Base-by-base conservation (phyloP, 2,888 invertebrate species). In the Lypha dubia region DNA sequence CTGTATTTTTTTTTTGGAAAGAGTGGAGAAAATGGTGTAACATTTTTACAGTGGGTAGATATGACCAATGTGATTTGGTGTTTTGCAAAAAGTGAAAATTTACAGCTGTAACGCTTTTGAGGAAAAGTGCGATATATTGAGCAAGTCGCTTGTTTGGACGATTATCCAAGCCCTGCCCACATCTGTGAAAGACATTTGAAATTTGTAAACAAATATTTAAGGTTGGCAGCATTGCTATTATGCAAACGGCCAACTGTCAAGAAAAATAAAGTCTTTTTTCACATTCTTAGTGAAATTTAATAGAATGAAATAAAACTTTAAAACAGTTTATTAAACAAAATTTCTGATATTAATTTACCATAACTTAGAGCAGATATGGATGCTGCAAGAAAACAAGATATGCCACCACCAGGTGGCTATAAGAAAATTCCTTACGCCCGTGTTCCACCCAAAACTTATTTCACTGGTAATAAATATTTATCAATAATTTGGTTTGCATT, bases 401-500 rank as follows among this genome's bases (percentile, higher is more conserved):
- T 99, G 94, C 98, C 99, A 89, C 99, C 99, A 85, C 93, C 94
- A 75, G 98, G 98, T 90, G 99, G 99, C 87, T 99, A 98, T 92
- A 94, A 94, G 86, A 94, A 96, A 22, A 96, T 98, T 86, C 94
- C 94, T 62, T 96, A 93, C 90, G 93, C 94, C 87, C 94, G 97
- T 88, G 92, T 96, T 60, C 96, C 96, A 41, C 94, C 96, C n/a
- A 96, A 94, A 92, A 92, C 93, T 83, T 95, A 94, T 89, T 95
- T 96, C 86, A 94, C 94, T 87, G 95, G 96, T 96, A n/a, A 17
- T 38, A 49, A 20, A 13, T 22, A 46, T 28, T 70, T n/a, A 5
- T 24, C 24, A 67, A 28, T 2, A 46, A n/a, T 22, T 15, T 28
- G 7, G 0, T 35, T 44, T 51, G 20, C 11, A 38, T 44, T 22